These are phyloP conservation scores for Epinotia bilunana DNA, from an alignment of 2,888 invertebrate species.

Conservation along the genomic window DNA sequence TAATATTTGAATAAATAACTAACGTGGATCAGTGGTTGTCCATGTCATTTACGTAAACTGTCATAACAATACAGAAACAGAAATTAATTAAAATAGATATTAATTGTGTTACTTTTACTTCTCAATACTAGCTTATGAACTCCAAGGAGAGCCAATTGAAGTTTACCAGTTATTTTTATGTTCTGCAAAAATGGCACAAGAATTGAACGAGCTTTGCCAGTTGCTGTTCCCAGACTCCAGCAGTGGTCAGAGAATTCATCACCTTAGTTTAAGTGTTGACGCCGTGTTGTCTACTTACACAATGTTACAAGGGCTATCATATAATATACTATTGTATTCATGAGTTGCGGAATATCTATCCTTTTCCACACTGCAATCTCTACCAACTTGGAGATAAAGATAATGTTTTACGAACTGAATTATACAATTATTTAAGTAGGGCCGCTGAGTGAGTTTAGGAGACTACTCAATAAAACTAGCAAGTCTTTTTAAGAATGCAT, in stretches of 20 bases:
- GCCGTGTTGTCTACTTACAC: not conserved
- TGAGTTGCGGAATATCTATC: not conserved
- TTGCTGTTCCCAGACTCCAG: slow-evolving; percentile 68
- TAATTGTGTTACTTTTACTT: not conserved
- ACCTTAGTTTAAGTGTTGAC: too few relatives aligned
- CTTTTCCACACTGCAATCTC: not conserved
- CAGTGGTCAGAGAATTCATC: slow-evolving; percentile 55
- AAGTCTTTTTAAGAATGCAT: too few relatives aligned
- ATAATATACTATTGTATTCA: not conserved
- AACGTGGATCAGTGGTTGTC: not conserved
- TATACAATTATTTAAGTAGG: not conserved
- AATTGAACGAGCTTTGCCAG: slow-evolving; percentile 74
- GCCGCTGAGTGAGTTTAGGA: not conserved
- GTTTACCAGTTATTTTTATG: not conserved
- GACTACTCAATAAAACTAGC: not conserved
- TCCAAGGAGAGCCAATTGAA: not conserved
- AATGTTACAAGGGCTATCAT: not conserved
- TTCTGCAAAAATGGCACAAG: slow-evolving; percentile 66
- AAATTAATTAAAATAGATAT: not conserved
- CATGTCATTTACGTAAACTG: not conserved
- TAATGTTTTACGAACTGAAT: too few relatives aligned
- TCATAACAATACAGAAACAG: slow-evolving; percentile 1
- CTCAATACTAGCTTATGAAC: too few relatives aligned
- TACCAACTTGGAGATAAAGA: too few relatives aligned
- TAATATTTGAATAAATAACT: not conserved